Evolutionary conservation across 2,888 invertebrate species (phyloP).

Genomic region (Sesia apiformis): DNA sequence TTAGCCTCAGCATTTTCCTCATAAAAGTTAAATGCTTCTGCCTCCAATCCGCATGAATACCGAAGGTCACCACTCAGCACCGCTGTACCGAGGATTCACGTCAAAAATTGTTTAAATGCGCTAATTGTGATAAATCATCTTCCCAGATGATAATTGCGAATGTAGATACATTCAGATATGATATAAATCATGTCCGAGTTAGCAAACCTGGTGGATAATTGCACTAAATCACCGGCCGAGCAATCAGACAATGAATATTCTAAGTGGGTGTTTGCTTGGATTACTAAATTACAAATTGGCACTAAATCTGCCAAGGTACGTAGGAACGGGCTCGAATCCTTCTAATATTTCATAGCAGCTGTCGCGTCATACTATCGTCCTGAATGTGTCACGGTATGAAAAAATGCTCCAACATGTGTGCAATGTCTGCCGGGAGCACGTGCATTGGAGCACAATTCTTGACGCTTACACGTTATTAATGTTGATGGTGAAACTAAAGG

Average conservation of each 20-base stretch:
- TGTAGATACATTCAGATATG: conserved; percentile 14
- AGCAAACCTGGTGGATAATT: conserved; percentile 48
- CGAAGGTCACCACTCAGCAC: conserved; percentile 23
- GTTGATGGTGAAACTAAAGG: background rate
- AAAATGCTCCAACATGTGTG: conserved; percentile 51
- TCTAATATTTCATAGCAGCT: conserved; percentile 53
- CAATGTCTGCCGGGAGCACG: conserved; percentile 33
- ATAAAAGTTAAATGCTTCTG: no score
- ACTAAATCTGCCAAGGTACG: conserved; percentile 33
- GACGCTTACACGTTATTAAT: conserved; percentile 16
- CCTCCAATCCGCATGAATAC: no score
- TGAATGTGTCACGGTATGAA: conserved; percentile 39
- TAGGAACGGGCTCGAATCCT: background rate
- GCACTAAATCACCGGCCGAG: conserved; percentile 55
- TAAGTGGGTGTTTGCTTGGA: conserved; percentile 52
- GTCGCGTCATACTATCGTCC: conserved; percentile 45
- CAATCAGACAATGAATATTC: conserved; percentile 51
- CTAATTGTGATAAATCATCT: conserved; percentile 57
- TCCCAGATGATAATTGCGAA: conserved; percentile 41
- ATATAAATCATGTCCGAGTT: conserved; percentile 54
- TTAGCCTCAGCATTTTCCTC: no score
- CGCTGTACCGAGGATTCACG: conserved; percentile 22
- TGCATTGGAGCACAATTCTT: conserved; percentile 34
- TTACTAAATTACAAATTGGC: conserved; percentile 52
- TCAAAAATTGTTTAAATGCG: conserved; percentile 33